Percentiles rank a stretch among this genome's conserved stretches.
phyloP scores from a whole-genome alignment of 2,113 vertebrate species.

The Oncorhynchus nerka region DNA sequence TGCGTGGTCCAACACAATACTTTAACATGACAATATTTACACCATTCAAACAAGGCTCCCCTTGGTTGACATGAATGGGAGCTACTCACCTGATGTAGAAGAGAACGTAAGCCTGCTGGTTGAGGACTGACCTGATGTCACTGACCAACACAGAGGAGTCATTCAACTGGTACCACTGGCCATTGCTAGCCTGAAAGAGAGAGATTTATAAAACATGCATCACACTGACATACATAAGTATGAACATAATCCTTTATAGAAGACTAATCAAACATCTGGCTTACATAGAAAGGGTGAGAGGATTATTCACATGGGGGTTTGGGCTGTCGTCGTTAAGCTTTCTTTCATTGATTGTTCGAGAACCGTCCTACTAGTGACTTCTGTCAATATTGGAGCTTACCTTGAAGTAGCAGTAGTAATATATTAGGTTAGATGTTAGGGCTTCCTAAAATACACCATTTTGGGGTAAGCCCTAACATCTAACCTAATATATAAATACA shows the following conservation, averaged over 20 bases:
- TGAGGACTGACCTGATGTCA: constrained; percentile 90
- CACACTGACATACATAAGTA: neutral
- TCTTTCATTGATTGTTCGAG: neutral
- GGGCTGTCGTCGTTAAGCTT: no score
- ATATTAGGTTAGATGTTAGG: constrained; percentile 86
- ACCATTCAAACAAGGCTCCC: no score
- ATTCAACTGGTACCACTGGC: constrained; percentile 98
- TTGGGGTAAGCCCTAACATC: no score
- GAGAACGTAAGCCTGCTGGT: constrained; percentile 94
- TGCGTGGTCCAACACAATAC: no score
- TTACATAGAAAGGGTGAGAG: no score
- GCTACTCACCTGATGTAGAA: constrained; percentile 91
- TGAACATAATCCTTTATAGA: no score
- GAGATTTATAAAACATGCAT: neutral
- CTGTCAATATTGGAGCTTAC: constrained; percentile 57
- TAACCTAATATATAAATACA: no score
- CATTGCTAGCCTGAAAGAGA: constrained; percentile 84
- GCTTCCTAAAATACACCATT: no score
- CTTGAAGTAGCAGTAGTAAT: constrained; percentile 96
- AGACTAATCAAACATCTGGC: no score
- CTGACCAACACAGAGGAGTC: constrained; percentile 87
- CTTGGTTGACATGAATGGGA: no score
- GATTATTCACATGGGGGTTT: no score
- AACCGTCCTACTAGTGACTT: neutral
- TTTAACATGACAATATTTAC: no score